Evolutionary conservation across 2,113 vertebrate species (phyloP), one percentile per base, ranked within the genome.

Genomic region (Limanda limanda): DNA sequence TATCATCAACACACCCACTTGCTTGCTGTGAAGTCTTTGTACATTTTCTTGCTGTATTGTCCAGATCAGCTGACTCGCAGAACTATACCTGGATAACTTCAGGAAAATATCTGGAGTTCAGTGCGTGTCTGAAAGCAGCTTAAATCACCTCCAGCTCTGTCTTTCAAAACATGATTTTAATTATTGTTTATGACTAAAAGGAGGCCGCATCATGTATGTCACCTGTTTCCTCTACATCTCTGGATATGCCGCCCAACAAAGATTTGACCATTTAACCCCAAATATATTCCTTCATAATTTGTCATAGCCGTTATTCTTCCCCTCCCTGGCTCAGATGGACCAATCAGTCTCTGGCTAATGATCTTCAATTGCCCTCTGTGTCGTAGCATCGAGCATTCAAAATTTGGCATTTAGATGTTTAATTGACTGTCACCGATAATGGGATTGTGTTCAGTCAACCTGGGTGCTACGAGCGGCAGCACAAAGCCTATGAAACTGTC

Each of bases 401-500:
- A 88, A 88, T 87, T 81, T 88, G 86, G 83, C 91, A 92, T 92
- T 90, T 91, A 83, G 86, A 73, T 86, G 84, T 87, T 88, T 88
- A 92, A 92, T 91, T 89, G 89, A 89, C 87, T 91, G 89, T 90
- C 88, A 89, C 83, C 76, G 77, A 90, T 91, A 88, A 91, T 87
- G 82, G 75, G 85, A 83, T 76, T 78, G 85, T 87, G 86, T 80
- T 88, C 89, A 87, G 67, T 89, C 81, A 87, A 79, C 74, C 88
- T 82, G 77, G 68, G 37, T 63, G 83, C 60, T 73, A 31, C 4
- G 24, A 80, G 63, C 63, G 66, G 56, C 31, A 67, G 68, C 54
- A 21, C 74, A 68, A 56, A 55, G 56, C 65, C 67, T 58, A 0
- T 70, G 81, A 81, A 75, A 74, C 74, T 68, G 77, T 55, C 64